phyloP scores from a whole-genome alignment of 2,113 vertebrate genomes.

The Morone saxatilis region DNA sequence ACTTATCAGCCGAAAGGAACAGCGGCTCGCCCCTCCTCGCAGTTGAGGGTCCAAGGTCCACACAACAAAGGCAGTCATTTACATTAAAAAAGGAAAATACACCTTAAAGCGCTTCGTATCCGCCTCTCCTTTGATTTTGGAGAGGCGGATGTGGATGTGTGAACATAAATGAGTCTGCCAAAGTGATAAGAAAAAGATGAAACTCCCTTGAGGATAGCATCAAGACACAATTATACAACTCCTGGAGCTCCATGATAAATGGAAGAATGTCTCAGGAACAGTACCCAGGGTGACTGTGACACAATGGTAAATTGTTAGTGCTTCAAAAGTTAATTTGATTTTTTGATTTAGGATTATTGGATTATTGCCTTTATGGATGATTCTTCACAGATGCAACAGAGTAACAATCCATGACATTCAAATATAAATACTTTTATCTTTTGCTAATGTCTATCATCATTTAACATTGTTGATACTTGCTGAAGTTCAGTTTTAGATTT shows the following conservation, averaged over 20 bases:
- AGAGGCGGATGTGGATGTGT: slow-evolving; percentile 26
- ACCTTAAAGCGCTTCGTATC: not conserved
- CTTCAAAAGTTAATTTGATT: slow-evolving; percentile 34
- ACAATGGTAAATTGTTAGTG: slow-evolving; percentile 19
- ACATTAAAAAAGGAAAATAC: slow-evolving; percentile 37
- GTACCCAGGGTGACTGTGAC: slow-evolving; percentile 17
- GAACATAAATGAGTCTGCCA: slow-evolving; percentile 45
- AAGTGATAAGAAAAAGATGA: slow-evolving; percentile 26
- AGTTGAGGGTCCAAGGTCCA: slow-evolving; percentile 1
- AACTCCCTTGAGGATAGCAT: slow-evolving; percentile 43
- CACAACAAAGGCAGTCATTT: slow-evolving; percentile 37
- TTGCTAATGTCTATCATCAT: slow-evolving; percentile 5
- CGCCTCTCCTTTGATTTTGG: slow-evolving; percentile 42
- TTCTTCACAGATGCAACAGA: not conserved
- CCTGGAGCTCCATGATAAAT: slow-evolving; percentile 50
- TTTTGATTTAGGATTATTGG: slow-evolving; percentile 27
- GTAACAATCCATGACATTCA: not conserved
- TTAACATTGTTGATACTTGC: not conserved
- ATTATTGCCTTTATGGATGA: slow-evolving; percentile 5
- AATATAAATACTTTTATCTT: slow-evolving; percentile 15
- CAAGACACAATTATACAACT: slow-evolving; percentile 45
- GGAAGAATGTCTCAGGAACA: slow-evolving; percentile 18
- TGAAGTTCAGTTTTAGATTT: not conserved
- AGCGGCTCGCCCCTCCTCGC: slow-evolving; percentile 15
- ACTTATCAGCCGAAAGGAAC: slow-evolving; percentile 45